Conservation (phyloP, 2,797 vertebrate genomes). For the Muraenolepis orangiensis region DNA sequence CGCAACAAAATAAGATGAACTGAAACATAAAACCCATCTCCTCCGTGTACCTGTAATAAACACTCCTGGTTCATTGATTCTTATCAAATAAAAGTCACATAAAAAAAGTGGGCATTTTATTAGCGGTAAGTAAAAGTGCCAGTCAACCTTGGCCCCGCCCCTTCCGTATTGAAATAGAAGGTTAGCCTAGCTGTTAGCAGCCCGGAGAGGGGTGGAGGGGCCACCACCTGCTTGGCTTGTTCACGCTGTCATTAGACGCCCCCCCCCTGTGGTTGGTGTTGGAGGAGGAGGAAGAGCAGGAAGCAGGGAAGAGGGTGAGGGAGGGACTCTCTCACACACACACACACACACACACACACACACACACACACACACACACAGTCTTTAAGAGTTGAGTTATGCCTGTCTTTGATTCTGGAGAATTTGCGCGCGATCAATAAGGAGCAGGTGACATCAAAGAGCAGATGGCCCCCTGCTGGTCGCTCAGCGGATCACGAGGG, state of each 20-base stretch:
- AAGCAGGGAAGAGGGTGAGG: neutral
- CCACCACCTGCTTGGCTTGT: constrained; percentile 80
- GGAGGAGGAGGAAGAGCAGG: neutral
- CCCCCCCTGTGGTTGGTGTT: constrained; percentile 10
- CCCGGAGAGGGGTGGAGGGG: constrained; percentile 51
- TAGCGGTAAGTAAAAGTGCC: constrained; percentile 51
- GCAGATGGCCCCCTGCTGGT: constrained; percentile 78
- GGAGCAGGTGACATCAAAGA: constrained; percentile 77
- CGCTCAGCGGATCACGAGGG: constrained; percentile 83
- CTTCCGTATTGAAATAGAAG: constrained; percentile 64
- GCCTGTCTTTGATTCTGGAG: constrained; percentile 80
- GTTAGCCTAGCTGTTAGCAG: constrained; percentile 46
- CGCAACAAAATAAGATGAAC: neutral
- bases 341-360: neutral
- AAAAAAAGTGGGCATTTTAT: neutral
- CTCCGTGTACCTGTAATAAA: neutral
- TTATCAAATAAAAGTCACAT: neutral
- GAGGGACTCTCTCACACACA: neutral
- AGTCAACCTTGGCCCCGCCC: constrained; percentile 56
- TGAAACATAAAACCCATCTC: no score
- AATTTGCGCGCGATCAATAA: constrained; percentile 82
- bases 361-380: constrained; percentile 28
- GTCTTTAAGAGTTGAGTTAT: constrained; percentile 79
- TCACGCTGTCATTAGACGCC: constrained; percentile 72
- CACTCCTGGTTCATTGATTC: neutral